Conservation (phyloP, 1,140 invertebrate species). For the Brachionus manjavacas region DNA sequence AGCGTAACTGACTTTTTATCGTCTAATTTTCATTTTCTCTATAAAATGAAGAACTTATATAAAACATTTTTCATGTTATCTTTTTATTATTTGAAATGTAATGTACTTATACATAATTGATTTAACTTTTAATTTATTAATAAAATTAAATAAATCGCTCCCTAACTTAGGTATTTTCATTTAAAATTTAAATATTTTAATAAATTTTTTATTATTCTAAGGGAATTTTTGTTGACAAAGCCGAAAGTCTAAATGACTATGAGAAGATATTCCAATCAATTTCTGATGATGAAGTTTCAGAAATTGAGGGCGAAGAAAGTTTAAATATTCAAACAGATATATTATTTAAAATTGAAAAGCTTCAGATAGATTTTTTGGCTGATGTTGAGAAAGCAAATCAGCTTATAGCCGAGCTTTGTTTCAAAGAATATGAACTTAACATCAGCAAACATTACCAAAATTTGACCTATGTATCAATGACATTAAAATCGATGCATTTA, state of each 20-base stretch:
- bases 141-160: no score
- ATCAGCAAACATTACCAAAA: not conserved
- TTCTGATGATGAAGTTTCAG: not conserved
- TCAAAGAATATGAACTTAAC: constrained; percentile 58
- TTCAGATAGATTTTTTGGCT: constrained; percentile 1
- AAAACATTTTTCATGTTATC: no score
- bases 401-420: constrained; percentile 62
- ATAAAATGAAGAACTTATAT: no score
- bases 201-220: not conserved
- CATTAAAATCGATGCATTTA: not conserved
- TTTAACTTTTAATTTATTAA: no score
- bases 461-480: constrained; percentile 8
- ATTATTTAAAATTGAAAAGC: constrained; percentile 23
- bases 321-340: not conserved
- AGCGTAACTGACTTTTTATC: no score
- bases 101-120: no score
- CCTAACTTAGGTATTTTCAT: not conserved
- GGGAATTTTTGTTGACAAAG: not conserved
- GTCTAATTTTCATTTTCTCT: no score
- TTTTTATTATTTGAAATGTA: no score
- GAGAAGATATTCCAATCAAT: not conserved
- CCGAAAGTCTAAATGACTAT: not conserved
- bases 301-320: not conserved
- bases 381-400: not conserved
- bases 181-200: not conserved